Evolutionary conservation across 2,888 invertebrate species (phyloP), one percentile per base, ranked within the genome.

Genomic region (Tetragonula carbonaria): DNA sequence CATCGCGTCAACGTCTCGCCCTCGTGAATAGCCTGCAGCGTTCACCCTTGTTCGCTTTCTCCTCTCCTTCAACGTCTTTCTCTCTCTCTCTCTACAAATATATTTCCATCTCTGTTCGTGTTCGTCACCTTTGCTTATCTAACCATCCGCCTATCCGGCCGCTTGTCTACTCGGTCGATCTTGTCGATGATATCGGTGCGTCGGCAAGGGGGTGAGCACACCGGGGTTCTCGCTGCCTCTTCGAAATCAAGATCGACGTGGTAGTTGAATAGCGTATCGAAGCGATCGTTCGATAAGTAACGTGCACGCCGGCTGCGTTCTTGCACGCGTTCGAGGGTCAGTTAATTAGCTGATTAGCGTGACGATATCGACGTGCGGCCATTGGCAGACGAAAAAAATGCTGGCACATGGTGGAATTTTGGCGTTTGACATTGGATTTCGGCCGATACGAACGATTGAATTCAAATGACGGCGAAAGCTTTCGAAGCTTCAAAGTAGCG

Each of bases 1-100:
- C 85, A 72, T 45, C 85, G 74, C 77, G 87, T 81, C 87, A 78
- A 82, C 86, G 72, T 78, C 78, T 84, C 82, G 65, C 51, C 74
- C 84, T 71, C 77, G 53, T 77, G 79, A 81, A 87, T 82, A 82
- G 79, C 89, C 85, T 72, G 78, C 68, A 78, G 88, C 79, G 28
- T 73, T 50, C 71, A 72, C 66, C 73, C 65, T 45, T 63, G 68
- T 72, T 59, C 86, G 16, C 71, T 65, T 63, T 65, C 67, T 72
- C 62, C 55, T 57, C 45, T 57, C 45, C n/a, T 50, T 74, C 74
- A 23, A 57, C 74, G 11, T 28, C 59, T 38, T 50, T 23, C 23
- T 18, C 73, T 63, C 59, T 53, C 70, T 23, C 45, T 67, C 1
- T 38, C 21, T 66, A 33, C 8, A 38, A 11, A 33, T 65, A 18